Conservation (phyloP, 2,113 vertebrate genomes). For the Entomyzon cyanotis region DNA sequence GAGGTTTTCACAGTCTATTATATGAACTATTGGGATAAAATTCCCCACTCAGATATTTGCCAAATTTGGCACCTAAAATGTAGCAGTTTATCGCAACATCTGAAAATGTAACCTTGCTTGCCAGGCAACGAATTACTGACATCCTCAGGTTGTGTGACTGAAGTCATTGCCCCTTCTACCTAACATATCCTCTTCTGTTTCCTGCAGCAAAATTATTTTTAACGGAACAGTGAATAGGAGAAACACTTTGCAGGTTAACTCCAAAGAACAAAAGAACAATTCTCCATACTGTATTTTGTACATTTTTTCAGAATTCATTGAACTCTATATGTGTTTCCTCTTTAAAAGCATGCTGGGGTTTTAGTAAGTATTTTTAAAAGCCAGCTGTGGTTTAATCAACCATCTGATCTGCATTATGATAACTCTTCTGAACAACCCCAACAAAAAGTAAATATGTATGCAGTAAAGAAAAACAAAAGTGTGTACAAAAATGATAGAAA, state of each 20-base stretch:
- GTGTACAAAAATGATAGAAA: neutral
- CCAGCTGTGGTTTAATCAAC: slow-evolving; percentile 39
- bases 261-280: neutral
- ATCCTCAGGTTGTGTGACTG: neutral
- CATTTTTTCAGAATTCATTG: neutral
- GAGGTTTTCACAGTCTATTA: neutral
- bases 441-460: neutral
- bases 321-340: neutral
- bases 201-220: neutral
- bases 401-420: neutral
- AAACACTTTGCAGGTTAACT: neutral
- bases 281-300: neutral
- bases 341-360: neutral
- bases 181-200: neutral
- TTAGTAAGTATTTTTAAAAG: slow-evolving; percentile 24
- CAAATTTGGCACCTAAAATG: neutral
- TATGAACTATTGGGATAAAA: neutral
- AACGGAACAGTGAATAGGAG: neutral
- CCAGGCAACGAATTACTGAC: neutral
- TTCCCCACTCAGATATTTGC: neutral
- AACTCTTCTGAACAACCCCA: neutral
- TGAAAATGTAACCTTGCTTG: neutral
- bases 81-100: neutral
- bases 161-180: neutral
- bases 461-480: neutral